Base-by-base conservation (phyloP, 2,797 vertebrate species). In the Fratercula arctica region DNA sequence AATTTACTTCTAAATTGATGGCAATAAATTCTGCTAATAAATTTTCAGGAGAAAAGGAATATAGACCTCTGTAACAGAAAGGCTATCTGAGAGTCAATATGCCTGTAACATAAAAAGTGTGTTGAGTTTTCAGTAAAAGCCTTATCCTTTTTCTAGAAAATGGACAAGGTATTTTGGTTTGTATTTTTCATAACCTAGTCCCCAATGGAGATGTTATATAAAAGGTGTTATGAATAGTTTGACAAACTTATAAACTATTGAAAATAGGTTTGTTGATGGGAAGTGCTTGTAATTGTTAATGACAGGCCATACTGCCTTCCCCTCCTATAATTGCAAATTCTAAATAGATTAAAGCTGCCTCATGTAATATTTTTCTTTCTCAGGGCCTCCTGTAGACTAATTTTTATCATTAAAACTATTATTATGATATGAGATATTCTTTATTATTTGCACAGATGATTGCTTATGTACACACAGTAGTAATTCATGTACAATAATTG, bases 381-480 rank as follows among this genome's bases (percentile, higher is more conserved):
- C 70, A 74, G 41, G 37, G 21, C 3, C 25, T 68, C 39, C 23
- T 84, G 45, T 48, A 46, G 64, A 59, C 25, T 80, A 45, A 29
- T 80, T 92, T 89, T 91, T 80, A 39, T 60, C 57, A 84, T 75
- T 75, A 69, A 95, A 76, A 18, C 5, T 74, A 16, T 63, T 89
- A 43, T 16, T 79, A 61, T 54, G 57, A 80, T 20, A 48, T 39
- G 45, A 75, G 8, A 3, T 75, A 33, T 31, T 51, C 10, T 60
- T 72, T 48, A 43, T 43, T 84, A 29, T 74, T 87, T 80, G 10
- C 21, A 41, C 20, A 74, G 48, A 35, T 7, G 5, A 85, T 74
- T 87, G 26, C 28, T 87, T 85, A 56, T 26, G 19, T 25, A 41
- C 19, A 31, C 8, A 56, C 10, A 59, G 35, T 31, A 67, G 25